A percentile compares a stretch with the other conserved stretches of the same genome.
Conservation (phyloP, 2,888 invertebrate genomes). For the Microdon myrmicae region DNA sequence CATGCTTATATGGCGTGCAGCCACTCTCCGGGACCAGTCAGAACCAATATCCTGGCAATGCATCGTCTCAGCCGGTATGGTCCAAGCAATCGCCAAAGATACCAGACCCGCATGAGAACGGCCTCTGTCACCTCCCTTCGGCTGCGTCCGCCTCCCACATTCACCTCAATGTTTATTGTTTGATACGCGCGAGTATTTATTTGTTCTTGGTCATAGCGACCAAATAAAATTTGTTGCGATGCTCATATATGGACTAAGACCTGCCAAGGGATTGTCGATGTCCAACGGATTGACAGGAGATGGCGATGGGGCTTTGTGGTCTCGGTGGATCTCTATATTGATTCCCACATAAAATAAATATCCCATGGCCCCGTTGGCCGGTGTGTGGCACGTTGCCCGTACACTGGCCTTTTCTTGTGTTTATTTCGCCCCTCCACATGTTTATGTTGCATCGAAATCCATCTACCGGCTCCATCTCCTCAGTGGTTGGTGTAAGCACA, state of each 20-base stretch:
- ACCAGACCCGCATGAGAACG: slow-evolving; percentile 22
- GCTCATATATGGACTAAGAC: slow-evolving; percentile 51
- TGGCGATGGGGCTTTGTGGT: slow-evolving; percentile 31
- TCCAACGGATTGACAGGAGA: slow-evolving; percentile 47
- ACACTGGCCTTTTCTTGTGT: slow-evolving; percentile 29
- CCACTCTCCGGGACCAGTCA: slow-evolving; percentile 34
- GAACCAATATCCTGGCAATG: slow-evolving; percentile 30
- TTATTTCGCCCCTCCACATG: neutral
- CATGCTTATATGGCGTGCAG: slow-evolving; percentile 43
- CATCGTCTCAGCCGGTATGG: slow-evolving; percentile 24
- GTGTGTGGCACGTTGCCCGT: slow-evolving; percentile 11
- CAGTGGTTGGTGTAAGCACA: slow-evolving; percentile 31
- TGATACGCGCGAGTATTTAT: slow-evolving; percentile 44
- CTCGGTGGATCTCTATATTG: slow-evolving; percentile 29
- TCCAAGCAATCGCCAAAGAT: slow-evolving; percentile 19
- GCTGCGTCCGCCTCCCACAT: slow-evolving; percentile 4
- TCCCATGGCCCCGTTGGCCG: slow-evolving; percentile 10
- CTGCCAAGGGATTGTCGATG: slow-evolving; percentile 50
- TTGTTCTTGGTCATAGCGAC: slow-evolving; percentile 38
- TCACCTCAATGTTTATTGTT: slow-evolving; percentile 39
- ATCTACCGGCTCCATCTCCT: slow-evolving; percentile 11
- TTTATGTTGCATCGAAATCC: slow-evolving; percentile 1
- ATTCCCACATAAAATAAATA: slow-evolving; percentile 52
- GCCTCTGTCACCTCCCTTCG: no score
- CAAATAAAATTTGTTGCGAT: slow-evolving; percentile 50